A percentile compares a stretch with the other conserved stretches of the same genome.
These are phyloP conservation scores for Charaxes varanes DNA, from an alignment of 1,140 invertebrate genomes.

Conservation along the genomic window DNA sequence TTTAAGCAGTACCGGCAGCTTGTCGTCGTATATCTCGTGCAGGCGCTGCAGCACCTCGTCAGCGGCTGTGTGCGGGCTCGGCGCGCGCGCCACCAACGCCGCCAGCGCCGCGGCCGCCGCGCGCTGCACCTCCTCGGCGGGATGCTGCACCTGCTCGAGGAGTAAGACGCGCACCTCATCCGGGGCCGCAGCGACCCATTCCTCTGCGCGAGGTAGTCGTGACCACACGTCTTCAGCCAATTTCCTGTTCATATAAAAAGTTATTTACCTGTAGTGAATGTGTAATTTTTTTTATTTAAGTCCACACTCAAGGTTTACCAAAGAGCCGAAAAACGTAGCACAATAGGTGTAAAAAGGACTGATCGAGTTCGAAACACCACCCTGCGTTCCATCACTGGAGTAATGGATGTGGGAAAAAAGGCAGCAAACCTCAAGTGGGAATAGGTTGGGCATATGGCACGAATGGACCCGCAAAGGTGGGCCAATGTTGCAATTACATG, in stretches of 20 bases:
- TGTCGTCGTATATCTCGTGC: conserved; percentile 85
- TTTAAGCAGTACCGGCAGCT: conserved; percentile 75
- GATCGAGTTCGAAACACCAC: too few species aligned
- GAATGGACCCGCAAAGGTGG: too few species aligned
- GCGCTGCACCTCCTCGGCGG: conserved; percentile 85
- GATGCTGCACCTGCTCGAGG: conserved; percentile 85
- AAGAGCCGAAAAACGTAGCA: too few species aligned
- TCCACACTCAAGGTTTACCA: too few species aligned
- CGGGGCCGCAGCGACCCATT: conserved; percentile 54
- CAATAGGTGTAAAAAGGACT: too few species aligned
- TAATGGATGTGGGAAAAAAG: too few species aligned
- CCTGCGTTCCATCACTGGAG: too few species aligned
- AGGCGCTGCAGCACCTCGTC: conserved; percentile 78
- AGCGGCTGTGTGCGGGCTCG: conserved; percentile 45
- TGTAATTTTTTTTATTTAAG: too few species aligned
- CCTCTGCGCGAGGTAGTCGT: conserved; percentile 26
- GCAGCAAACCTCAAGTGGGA: too few species aligned
- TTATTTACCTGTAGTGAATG: too few species aligned
- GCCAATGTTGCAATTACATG: too few species aligned
- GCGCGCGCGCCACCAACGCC: conserved; percentile 74
- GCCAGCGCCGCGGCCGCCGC: conserved; percentile 86
- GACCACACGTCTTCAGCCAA: conserved; percentile 83
- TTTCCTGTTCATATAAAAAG: conserved; percentile 69
- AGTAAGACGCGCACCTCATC: conserved; percentile 78
- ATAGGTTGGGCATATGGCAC: too few species aligned